phyloP scores from a whole-genome alignment of 2,888 invertebrate species.

The Trachelus iudaicus region DNA sequence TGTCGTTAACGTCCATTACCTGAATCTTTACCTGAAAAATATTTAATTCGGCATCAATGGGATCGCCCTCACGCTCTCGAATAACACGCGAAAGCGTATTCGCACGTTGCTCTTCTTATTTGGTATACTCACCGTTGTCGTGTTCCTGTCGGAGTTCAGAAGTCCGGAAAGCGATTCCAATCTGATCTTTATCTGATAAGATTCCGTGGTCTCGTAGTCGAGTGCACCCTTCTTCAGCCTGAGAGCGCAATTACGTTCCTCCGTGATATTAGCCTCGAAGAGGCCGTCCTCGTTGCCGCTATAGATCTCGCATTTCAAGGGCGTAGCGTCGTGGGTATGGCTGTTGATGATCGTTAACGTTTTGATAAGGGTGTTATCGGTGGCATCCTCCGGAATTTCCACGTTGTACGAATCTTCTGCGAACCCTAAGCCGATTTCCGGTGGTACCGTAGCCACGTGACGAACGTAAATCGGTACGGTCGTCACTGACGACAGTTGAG shows the following conservation, averaged over 20 bases:
- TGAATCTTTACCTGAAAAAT: slow-evolving; percentile 76
- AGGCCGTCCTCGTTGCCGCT: slow-evolving; percentile 80
- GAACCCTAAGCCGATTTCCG: slow-evolving; percentile 85
- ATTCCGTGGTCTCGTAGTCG: slow-evolving; percentile 82
- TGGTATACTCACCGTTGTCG: slow-evolving; percentile 68
- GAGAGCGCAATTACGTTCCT: slow-evolving; percentile 86
- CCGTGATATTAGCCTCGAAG: slow-evolving; percentile 79
- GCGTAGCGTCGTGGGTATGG: slow-evolving; percentile 74
- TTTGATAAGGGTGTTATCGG: slow-evolving; percentile 75
- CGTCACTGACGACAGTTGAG: slow-evolving; percentile 83
- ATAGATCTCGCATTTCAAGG: slow-evolving; percentile 83
- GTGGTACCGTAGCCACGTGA: slow-evolving; percentile 79
- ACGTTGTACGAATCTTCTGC: slow-evolving; percentile 88
- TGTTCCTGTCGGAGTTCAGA: slow-evolving; percentile 81
- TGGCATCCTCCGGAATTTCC: slow-evolving; percentile 83
- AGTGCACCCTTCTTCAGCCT: slow-evolving; percentile 76
- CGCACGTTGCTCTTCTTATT: not conserved
- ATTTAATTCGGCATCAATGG: not conserved
- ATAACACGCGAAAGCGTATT: too few relatives aligned
- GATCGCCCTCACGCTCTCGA: accelerated
- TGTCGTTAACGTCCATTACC: slow-evolving; percentile 90
- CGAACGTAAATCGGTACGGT: slow-evolving; percentile 86
- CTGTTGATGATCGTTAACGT: slow-evolving; percentile 81
- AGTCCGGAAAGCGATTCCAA: slow-evolving; percentile 84
- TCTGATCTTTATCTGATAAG: slow-evolving; percentile 80